Base-by-base conservation (phyloP, 2,113 vertebrate genomes). In the Mesocricetus auratus region DNA sequence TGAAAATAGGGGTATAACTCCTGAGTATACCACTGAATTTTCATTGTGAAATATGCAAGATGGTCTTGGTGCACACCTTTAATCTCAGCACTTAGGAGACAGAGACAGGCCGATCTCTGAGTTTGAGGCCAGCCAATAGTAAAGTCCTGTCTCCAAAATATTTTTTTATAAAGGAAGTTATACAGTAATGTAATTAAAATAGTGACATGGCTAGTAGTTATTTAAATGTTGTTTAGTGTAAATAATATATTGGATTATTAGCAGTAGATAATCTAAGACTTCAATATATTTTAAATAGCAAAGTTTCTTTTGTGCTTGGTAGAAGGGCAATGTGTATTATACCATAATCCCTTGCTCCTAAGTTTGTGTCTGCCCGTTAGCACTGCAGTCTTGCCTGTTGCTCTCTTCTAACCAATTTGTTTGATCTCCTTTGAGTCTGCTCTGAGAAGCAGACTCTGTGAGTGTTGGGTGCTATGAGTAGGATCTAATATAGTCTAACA, bases 231-330 rank as follows among this genome's bases (percentile, higher is more conserved):
- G 8, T 62, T 98, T n/a, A 26, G 39, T 94, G 2, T 68, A 75
- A 96, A 66, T 56, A 83, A 91, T 9, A 89, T 92, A 77, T 88
- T 81, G 62, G 94, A 31, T 94, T 96, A 1, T 36, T 94, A 56
- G 36, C 29, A 82, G 16, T 82, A 95, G 91, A 68, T 82, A 42
- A 16, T 62, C 33, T 75, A 74, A 53, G 90, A 36, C 69, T 36
- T 89, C 5, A 71, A 86, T 42, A 85, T 31, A 12, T 89, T 91
- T 91, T 93, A 19, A 7, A 62, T 36, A 87, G 4, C 64, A 93
- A 39, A 33, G 77, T 42, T 47, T 95, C 39, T 94, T 96, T 74
- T 92, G 42, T 62, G 86, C 31, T 73, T 89, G 9, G 5, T 86
- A 39, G 60, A 93, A 10, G 86, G 19, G 36, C 26, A n/a, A 77